These are phyloP conservation scores for Leptogaster cylindrica DNA, from an alignment of 2,888 invertebrate genomes.

Conservation along the genomic window DNA sequence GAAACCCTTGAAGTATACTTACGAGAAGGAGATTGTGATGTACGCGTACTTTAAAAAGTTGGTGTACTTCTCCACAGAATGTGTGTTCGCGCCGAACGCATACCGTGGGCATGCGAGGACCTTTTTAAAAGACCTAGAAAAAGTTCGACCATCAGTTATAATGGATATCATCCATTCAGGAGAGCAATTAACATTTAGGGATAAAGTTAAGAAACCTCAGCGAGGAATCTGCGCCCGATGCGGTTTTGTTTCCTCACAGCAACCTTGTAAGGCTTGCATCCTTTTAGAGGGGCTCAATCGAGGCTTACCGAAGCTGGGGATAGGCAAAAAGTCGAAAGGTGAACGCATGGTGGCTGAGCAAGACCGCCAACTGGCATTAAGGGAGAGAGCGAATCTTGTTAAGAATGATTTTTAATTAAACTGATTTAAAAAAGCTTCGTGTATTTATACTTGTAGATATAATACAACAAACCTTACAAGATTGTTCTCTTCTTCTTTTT, in stretches of 20 bases:
- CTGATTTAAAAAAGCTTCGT: constrained; percentile 7
- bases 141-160: constrained; percentile 87
- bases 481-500: constrained; percentile 48
- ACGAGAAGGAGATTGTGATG: constrained; percentile 99
- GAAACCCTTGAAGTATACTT: constrained; percentile 96
- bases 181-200: constrained; percentile 83
- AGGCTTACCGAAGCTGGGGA: constrained; percentile 89
- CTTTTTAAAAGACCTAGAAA: constrained; percentile 93
- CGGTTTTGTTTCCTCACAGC: constrained; percentile 90
- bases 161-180: constrained; percentile 94
- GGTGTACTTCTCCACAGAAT: constrained; percentile 98
- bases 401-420: constrained; percentile 60
- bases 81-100: constrained; percentile 97
- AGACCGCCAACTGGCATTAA: constrained; percentile 55
- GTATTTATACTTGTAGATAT: neutral
- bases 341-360: constrained; percentile 71
- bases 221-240: constrained; percentile 83
- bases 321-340: constrained; percentile 85
- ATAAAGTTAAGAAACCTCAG: constrained; percentile 80
- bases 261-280: constrained; percentile 95
- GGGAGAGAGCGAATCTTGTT: constrained; percentile 59
- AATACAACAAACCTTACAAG: neutral
- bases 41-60: constrained; percentile 96
- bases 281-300: constrained; percentile 93
- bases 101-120: constrained; percentile 92